phyloP scores from a whole-genome alignment of 2,113 vertebrate genomes.

The Origma solitaria region DNA sequence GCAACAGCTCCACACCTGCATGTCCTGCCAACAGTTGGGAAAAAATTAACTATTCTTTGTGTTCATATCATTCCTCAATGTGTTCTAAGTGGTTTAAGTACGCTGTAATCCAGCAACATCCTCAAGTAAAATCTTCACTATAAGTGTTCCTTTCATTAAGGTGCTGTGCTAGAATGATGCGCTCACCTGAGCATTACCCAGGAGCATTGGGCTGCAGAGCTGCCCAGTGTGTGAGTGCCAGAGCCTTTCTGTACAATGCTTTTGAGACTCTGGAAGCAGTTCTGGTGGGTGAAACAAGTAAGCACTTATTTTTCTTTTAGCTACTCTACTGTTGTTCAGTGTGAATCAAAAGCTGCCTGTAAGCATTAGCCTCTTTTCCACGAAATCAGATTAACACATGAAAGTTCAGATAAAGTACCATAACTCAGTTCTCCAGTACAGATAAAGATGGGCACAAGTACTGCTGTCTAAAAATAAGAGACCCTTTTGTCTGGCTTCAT shows the following conservation, averaged over 20 bases:
- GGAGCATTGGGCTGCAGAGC: background rate
- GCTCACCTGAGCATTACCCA: background rate
- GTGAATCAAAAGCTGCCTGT: background rate
- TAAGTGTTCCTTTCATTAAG: background rate
- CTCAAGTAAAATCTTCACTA: background rate
- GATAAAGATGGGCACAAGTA: background rate
- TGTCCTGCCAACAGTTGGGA: background rate
- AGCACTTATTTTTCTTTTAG: background rate
- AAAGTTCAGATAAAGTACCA: background rate
- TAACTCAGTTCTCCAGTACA: background rate
- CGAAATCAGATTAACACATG: background rate
- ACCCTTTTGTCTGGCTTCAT: background rate
- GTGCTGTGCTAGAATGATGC: background rate
- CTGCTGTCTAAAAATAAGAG: background rate
- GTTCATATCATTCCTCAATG: background rate
- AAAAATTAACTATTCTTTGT: background rate
- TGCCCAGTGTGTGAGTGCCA: background rate
- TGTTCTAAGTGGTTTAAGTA: background rate
- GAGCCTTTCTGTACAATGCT: background rate
- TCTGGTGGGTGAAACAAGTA: background rate
- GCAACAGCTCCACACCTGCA: background rate
- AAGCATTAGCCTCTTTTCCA: background rate
- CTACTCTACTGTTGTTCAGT: background rate
- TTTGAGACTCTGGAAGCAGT: background rate
- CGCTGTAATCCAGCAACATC: background rate